Percentiles rank a stretch among this genome's conserved stretches.
Conservation (phyloP, 2,888 invertebrate genomes). For the Scaeva pyrastri region DNA sequence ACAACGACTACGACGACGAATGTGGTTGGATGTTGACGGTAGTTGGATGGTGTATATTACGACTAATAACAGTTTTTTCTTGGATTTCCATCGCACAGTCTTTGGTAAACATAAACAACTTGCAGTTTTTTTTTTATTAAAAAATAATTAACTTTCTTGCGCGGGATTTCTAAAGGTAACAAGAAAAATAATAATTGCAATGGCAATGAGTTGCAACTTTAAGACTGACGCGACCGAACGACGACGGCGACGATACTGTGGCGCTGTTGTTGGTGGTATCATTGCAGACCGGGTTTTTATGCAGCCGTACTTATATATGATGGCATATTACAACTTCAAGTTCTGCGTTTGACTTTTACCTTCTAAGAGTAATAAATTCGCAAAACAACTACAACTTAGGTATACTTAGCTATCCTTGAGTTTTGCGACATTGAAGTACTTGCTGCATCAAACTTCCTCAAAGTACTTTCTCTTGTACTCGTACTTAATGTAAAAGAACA, state of each 20-base stretch:
- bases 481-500: neutral
- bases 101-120: slow-evolving; percentile 48
- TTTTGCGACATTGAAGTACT: neutral
- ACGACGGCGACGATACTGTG: too few species aligned
- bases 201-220: slow-evolving; percentile 27
- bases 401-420: slow-evolving; percentile 71
- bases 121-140: slow-evolving; percentile 34
- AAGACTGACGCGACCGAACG: too few species aligned
- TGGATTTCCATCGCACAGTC: slow-evolving; percentile 43
- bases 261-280: neutral
- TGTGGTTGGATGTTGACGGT: neutral
- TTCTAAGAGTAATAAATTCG: slow-evolving; percentile 31
- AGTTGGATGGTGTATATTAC: slow-evolving; percentile 15
- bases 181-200: slow-evolving; percentile 29
- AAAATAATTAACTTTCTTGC: slow-evolving; percentile 71
- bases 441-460: slow-evolving; percentile 65
- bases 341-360: slow-evolving; percentile 65
- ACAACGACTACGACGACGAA: neutral
- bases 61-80: slow-evolving; percentile 45
- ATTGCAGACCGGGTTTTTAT: slow-evolving; percentile 1
- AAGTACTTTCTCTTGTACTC: slow-evolving; percentile 55
- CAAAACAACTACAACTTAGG: slow-evolving; percentile 19
- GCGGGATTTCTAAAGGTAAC: slow-evolving; percentile 45
- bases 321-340: slow-evolving; percentile 17
- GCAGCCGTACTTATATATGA: neutral